phyloP scores from a whole-genome alignment of 1,140 invertebrate species.

The Agraylea sexmaculata region DNA sequence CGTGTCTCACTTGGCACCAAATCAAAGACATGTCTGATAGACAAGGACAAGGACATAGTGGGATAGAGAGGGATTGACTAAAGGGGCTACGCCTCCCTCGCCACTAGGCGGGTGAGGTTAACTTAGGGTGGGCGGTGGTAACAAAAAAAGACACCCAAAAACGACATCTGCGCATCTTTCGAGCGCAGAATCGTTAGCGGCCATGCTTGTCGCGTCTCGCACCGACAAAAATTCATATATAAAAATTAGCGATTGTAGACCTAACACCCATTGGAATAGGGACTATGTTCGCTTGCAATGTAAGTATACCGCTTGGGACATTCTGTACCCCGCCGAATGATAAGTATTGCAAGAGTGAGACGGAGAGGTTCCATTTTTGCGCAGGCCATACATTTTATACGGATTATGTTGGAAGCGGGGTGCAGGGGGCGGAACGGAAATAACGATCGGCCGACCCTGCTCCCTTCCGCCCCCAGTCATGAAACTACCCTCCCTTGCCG shows the following conservation, averaged over 20 bases:
- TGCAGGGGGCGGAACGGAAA: conserved; percentile 11
- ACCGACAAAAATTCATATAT: background rate
- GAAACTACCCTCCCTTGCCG: too few relatives aligned
- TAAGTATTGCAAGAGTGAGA: conserved; percentile 17
- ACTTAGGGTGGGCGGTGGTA: conserved; percentile 4
- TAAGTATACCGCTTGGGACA: conserved; percentile 1
- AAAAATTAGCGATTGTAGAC: background rate
- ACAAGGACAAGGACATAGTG: too few relatives aligned
- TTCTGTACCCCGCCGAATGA: background rate
- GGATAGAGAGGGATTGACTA: too few relatives aligned
- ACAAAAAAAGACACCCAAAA: conserved; percentile 22
- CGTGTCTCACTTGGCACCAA: too few relatives aligned
- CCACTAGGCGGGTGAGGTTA: conserved; percentile 1
- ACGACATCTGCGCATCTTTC: conserved; percentile 23
- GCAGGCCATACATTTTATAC: conserved; percentile 20
- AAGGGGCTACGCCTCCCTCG: background rate
- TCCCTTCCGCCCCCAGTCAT: too few relatives aligned
- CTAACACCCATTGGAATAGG: background rate
- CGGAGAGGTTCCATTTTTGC: conserved; percentile 18
- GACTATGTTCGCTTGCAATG: conserved; percentile 1
- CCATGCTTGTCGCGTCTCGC: background rate
- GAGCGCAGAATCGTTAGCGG: conserved; percentile 22
- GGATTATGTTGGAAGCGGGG: conserved; percentile 12
- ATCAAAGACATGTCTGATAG: too few relatives aligned
- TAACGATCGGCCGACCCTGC: too few relatives aligned